Conservation (phyloP, 2,113 vertebrate species). For the Coracopsis vasa region DNA sequence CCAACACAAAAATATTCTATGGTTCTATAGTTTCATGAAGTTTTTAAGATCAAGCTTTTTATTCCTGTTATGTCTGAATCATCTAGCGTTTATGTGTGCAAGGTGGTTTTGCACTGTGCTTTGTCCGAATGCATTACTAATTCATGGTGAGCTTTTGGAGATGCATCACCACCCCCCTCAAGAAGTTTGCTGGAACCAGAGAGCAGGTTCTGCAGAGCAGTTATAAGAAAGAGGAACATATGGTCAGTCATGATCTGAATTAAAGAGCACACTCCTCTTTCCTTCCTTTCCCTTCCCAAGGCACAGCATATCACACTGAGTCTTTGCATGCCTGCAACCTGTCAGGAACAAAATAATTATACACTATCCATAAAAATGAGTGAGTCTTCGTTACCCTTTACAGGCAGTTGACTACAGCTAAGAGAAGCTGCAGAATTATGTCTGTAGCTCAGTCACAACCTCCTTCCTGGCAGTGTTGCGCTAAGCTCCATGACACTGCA, state of each 20-base stretch:
- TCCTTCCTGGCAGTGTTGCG: not conserved
- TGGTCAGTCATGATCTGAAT: not conserved
- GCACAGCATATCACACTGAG: not conserved
- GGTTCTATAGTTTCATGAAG: not conserved
- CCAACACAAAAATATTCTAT: not conserved
- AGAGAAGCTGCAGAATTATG: not conserved
- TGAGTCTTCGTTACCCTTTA: not conserved
- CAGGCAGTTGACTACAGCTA: not conserved
- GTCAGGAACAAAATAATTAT: not conserved
- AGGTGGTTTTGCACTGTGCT: not conserved
- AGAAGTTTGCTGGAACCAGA: not conserved
- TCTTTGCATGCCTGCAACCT: not conserved
- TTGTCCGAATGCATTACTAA: not conserved
- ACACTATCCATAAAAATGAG: not conserved
- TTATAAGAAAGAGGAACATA: not conserved
- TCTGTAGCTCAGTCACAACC: not conserved
- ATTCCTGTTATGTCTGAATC: not conserved
- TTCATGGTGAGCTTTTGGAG: not conserved
- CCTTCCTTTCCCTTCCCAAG: not conserved
- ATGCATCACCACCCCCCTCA: not conserved
- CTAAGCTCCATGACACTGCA: not conserved
- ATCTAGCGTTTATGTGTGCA: not conserved
- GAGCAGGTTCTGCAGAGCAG: not conserved
- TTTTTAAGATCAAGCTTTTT: not conserved
- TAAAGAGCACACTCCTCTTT: not conserved